Conservation (phyloP, 2,888 invertebrate genomes). For the Dinocampus coccinellae region DNA sequence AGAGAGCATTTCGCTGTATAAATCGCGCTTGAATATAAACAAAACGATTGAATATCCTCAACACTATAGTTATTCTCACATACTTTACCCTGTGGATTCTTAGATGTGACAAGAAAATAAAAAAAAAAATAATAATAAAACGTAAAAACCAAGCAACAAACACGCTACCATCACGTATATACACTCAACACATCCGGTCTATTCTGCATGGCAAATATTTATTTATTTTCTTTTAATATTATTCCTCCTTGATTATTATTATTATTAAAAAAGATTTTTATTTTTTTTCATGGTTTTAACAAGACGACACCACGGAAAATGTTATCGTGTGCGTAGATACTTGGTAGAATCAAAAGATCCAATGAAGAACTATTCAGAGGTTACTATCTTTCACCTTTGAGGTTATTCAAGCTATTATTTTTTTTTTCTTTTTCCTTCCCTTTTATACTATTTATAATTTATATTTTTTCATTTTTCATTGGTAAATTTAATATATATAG, state of each 20-base stretch:
- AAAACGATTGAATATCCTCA: slow-evolving; percentile 19
- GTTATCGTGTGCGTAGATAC: not conserved
- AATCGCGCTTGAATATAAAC: not conserved
- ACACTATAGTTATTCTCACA: slow-evolving; percentile 23
- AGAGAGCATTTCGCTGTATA: slow-evolving; percentile 16
- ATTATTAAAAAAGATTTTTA: too few relatives aligned
- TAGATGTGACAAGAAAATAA: slow-evolving; percentile 21
- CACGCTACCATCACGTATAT: slow-evolving; percentile 1
- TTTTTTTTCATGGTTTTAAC: not conserved
- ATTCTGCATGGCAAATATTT: not conserved
- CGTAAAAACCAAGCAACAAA: slow-evolving; percentile 17
- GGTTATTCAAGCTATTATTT: slow-evolving; percentile 50
- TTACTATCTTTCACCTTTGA: slow-evolving; percentile 40
- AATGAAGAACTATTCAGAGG: slow-evolving; percentile 36
- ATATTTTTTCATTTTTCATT: too few relatives aligned
- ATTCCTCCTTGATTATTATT: too few relatives aligned
- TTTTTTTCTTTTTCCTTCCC: slow-evolving; percentile 29
- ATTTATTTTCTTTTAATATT: too few relatives aligned
- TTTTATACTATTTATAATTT: slow-evolving; percentile 25
- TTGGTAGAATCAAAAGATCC: not conserved
- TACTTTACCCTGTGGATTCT: slow-evolving; percentile 19
- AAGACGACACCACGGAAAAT: not conserved
- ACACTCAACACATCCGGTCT: slow-evolving; percentile 8
- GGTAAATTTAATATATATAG: slow-evolving; percentile 46
- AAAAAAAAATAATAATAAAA: not conserved